Evolutionary conservation across 2,888 invertebrate species (phyloP), one percentile per base, ranked within the genome.

Genomic region (Agonum fuliginosum): DNA sequence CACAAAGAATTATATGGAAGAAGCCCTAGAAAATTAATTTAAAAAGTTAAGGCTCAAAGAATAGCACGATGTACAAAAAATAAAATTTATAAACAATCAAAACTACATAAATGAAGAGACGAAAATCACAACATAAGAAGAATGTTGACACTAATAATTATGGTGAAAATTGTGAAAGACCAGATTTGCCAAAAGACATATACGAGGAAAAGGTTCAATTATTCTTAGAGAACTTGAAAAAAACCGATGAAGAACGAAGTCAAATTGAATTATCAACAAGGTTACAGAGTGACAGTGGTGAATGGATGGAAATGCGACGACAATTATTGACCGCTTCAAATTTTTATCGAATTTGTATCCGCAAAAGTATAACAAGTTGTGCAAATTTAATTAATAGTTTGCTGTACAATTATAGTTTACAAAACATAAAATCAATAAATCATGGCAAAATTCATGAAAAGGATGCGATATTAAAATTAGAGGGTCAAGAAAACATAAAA

Each of bases 261-360:
- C 27, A 41, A n/a, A 71, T 51, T 12, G 24, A 46, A 54, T 19
- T n/a, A 4, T 46, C 17, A 17, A 71, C 24, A 5, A 10, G n/a
- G 10, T 48, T 62, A 17, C 43, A 58, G 14, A 65, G 48, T 43
- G 67, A 71, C 20, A 54, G 70, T 54, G 20, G 46, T 24, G 58
- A 58, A 17, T 48, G 74, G 48, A n/a, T 51, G 37, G 22, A 48
- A 46, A 19, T 24, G 20, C 17, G 69, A 19, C 8, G 22, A 10
- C 17, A 69, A 20, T 43, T 69, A 20, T 17, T 69, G 20, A 70
- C 46, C 10, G 70, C 70, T 17, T 46, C 43, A 0, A 70, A 46
- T 70, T 70, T 46, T 70, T 14, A 12, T 22, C 22, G 5, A 17
- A 24, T 70, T 0, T 70, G 70, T 12, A 10, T 8, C 4, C 46